A percentile compares a stretch with the other conserved stretches of the same genome.
Evolutionary conservation across 2,113 vertebrate species (phyloP).

Genomic region (Syngnathus scovelli): DNA sequence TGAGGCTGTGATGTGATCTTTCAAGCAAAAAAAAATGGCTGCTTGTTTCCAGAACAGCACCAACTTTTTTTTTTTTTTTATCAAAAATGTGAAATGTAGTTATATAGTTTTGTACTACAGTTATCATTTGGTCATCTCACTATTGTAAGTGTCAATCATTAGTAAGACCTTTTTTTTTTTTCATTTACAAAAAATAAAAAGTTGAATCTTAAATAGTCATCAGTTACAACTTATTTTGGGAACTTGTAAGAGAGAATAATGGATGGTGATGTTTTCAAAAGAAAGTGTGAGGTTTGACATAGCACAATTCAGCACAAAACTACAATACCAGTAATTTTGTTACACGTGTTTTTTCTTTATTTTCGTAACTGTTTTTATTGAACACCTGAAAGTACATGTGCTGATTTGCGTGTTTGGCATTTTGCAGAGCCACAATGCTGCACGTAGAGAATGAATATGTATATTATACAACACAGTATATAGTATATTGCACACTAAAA

Average conservation of each 20-base stretch:
- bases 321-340: neutral
- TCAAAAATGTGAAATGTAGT: slow-evolving; percentile 46
- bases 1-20: slow-evolving; percentile 29
- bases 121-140: slow-evolving; percentile 50
- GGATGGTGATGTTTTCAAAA: neutral
- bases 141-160: slow-evolving; percentile 58
- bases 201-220: slow-evolving; percentile 42
- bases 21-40: slow-evolving; percentile 27
- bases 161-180: slow-evolving; percentile 61
- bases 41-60: slow-evolving; percentile 33
- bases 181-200: slow-evolving; percentile 56
- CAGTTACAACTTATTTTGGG: neutral
- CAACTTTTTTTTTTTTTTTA: slow-evolving; percentile 12
- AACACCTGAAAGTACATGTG: slow-evolving; percentile 7
- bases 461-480: neutral
- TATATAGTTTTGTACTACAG: slow-evolving; percentile 44
- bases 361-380: slow-evolving; percentile 4
- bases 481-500: slow-evolving; percentile 4
- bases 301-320: neutral
- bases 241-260: neutral
- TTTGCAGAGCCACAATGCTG: neutral
- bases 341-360: neutral
- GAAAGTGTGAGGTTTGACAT: neutral
- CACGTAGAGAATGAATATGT: slow-evolving; percentile 9
- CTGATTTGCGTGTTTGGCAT: no score